phyloP scores from a whole-genome alignment of 2,888 invertebrate species.

The Scaptodrosophila latifasciaeformis region DNA sequence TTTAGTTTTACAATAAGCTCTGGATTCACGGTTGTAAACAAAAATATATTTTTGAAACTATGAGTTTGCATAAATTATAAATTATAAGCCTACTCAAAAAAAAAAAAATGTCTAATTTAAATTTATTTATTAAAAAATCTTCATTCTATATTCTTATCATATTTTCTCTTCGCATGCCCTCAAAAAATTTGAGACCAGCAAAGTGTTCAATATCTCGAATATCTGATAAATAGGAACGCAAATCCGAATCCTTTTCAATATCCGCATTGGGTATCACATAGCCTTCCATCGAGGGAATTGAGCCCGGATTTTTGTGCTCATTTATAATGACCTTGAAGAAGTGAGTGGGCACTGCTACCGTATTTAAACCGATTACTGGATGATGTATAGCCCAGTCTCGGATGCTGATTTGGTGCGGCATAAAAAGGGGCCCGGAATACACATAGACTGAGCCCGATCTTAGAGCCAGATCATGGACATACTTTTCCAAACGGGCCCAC shows the following conservation, averaged over 20 bases:
- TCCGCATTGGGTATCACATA: conserved; percentile 93
- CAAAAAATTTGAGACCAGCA: conserved; percentile 92
- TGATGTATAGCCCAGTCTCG: conserved; percentile 91
- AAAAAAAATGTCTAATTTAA: not conserved
- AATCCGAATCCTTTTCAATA: conserved; percentile 84
- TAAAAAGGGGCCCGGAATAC: conserved; percentile 91
- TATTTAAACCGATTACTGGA: conserved; percentile 92
- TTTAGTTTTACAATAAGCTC: conserved; percentile 16
- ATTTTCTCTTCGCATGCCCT: conserved; percentile 80
- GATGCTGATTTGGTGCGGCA: conserved; percentile 87
- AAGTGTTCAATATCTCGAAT: conserved; percentile 91
- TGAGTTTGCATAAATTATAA: too few species aligned
- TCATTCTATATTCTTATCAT: not conserved
- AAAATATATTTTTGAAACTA: too few species aligned
- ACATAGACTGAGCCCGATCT: conserved; percentile 87
- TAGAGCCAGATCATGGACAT: conserved; percentile 83
- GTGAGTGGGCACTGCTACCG: conserved; percentile 97
- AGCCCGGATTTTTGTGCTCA: conserved; percentile 79
- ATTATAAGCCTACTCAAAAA: not conserved
- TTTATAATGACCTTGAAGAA: conserved; percentile 95
- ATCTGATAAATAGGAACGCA: conserved; percentile 86
- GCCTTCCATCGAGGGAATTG: conserved; percentile 86
- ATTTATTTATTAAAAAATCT: not conserved
- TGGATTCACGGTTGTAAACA: too few species aligned
- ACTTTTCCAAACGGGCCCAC: conserved; percentile 90